phyloP scores from a whole-genome alignment of 2,797 vertebrate genomes.

The Discoglossus pictus region DNA sequence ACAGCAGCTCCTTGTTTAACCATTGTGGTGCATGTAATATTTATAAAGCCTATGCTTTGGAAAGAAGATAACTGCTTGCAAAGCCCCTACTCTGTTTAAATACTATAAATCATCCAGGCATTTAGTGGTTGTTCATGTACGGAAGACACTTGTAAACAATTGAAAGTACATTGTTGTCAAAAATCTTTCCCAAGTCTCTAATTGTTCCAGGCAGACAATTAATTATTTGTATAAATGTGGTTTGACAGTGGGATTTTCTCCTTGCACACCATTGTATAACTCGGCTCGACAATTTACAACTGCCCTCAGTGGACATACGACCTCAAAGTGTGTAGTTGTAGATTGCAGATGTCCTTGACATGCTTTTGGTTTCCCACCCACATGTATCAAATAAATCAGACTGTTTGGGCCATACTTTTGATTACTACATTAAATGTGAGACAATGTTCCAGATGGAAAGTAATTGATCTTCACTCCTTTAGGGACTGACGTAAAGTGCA shows the following conservation, averaged over 20 bases:
- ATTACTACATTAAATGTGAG: conserved; percentile 14
- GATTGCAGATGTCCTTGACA: conserved; percentile 35
- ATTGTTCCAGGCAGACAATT: too few relatives aligned
- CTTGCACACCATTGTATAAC: neutral
- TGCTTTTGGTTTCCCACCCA: conserved; percentile 37
- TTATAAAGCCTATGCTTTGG: too few relatives aligned
- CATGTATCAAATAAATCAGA: conserved; percentile 40
- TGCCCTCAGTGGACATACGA: conserved; percentile 13
- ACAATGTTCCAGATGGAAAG: conserved; percentile 21
- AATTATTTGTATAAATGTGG: neutral
- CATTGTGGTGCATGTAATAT: too few relatives aligned
- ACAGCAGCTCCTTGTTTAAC: too few relatives aligned
- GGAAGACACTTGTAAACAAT: too few relatives aligned
- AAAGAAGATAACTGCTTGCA: too few relatives aligned
- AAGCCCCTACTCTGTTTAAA: too few relatives aligned
- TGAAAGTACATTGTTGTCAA: too few relatives aligned
- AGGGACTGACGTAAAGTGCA: conserved; percentile 11
- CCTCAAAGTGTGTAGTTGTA: conserved; percentile 18
- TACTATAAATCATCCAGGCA: too few relatives aligned
- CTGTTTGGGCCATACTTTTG: conserved; percentile 18
- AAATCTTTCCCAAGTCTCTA: too few relatives aligned
- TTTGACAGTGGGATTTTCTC: neutral
- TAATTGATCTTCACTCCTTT: conserved; percentile 11
- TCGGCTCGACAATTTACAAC: neutral
- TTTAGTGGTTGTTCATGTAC: too few relatives aligned